A percentile compares a stretch with the other conserved stretches of the same genome.
Conservation (phyloP, 2,113 vertebrate species). For the Jaculus jaculus region DNA sequence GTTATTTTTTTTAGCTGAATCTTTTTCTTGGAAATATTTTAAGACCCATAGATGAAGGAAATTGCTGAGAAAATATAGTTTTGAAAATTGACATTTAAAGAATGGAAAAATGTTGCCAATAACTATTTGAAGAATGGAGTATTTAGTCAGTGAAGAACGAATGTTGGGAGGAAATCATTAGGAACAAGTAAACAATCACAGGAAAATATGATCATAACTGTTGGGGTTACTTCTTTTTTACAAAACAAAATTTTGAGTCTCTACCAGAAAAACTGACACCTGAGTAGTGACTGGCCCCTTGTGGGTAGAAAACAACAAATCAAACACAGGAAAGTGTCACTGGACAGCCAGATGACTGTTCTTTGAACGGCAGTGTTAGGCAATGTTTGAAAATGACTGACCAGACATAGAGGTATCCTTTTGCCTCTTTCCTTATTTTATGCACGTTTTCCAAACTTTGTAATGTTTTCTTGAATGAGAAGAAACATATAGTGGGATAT, state of each 20-base stretch:
- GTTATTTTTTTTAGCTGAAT: neutral
- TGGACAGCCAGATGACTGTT: neutral
- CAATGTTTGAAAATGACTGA: neutral
- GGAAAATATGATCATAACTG: neutral
- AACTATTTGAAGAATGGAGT: neutral
- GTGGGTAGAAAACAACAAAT: neutral
- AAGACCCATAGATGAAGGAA: neutral
- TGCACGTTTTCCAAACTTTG: neutral
- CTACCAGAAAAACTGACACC: neutral
- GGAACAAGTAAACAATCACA: slow-evolving; percentile 1
- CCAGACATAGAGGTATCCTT: neutral
- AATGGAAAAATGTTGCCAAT: neutral
- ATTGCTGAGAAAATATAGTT: neutral
- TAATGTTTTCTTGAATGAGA: neutral
- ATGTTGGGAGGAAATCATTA: neutral
- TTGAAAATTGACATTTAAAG: neutral
- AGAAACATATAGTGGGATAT: neutral
- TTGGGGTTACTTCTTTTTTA: neutral
- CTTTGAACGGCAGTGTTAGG: neutral
- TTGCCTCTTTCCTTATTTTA: neutral
- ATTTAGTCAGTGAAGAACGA: neutral
- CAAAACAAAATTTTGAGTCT: neutral
- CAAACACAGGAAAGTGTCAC: neutral
- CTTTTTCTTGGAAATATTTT: slow-evolving; percentile 1
- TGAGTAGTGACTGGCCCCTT: neutral